Evolutionary conservation across 2,113 vertebrate genomes (phyloP).

Genomic region (Chroicocephalus ridibundus): DNA sequence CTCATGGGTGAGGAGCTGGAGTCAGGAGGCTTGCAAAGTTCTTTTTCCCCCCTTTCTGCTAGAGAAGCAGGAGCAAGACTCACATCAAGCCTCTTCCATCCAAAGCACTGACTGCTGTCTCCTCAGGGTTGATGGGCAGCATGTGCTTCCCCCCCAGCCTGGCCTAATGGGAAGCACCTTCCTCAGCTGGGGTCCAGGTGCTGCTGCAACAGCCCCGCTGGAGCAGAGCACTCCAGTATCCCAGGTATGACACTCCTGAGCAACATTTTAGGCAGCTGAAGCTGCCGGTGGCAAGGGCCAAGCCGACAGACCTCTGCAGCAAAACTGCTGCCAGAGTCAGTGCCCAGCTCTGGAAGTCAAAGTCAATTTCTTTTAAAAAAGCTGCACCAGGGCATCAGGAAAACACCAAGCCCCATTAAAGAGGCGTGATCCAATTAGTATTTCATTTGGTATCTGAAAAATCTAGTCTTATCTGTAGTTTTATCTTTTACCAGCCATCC

Average conservation of each 20-base stretch:
- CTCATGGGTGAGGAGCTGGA: background rate
- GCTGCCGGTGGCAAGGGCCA: background rate
- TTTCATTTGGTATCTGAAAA: background rate
- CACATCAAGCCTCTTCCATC: background rate
- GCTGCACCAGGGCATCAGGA: background rate
- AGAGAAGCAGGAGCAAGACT: background rate
- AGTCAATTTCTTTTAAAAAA: background rate
- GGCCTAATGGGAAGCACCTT: background rate
- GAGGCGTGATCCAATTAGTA: background rate
- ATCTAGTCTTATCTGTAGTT: background rate
- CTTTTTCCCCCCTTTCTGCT: background rate
- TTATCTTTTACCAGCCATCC: background rate
- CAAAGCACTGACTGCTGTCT: background rate
- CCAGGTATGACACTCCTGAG: background rate
- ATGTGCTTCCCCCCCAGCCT: background rate
- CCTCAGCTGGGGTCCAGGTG: background rate
- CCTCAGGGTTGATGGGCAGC: background rate
- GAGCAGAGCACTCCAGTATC: background rate
- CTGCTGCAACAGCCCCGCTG: background rate
- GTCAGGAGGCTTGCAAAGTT: background rate
- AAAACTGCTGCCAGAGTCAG: background rate
- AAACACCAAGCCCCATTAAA: background rate
- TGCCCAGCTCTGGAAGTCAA: background rate
- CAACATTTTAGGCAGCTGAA: background rate
- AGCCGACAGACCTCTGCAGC: background rate